These are phyloP conservation scores for Congeria kusceri DNA, from an alignment of 2,888 invertebrate genomes.

Conservation along the genomic window DNA sequence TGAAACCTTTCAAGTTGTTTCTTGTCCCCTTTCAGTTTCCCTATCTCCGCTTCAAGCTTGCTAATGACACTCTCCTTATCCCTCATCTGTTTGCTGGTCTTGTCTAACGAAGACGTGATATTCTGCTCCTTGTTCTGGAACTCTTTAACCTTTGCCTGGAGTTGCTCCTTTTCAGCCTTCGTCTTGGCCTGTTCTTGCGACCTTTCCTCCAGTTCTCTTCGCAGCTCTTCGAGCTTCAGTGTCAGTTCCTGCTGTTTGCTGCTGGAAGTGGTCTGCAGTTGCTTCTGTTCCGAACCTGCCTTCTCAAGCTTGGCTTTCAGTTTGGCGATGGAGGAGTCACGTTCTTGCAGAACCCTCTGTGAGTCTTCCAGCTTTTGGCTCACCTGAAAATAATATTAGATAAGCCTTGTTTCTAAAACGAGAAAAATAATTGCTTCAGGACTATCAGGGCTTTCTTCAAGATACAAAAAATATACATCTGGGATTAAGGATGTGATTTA, in stretches of 20 bases:
- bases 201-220: slow-evolving; percentile 41
- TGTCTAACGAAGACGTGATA: slow-evolving; percentile 49
- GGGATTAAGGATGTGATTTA: too few species aligned
- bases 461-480: too few species aligned
- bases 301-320: slow-evolving; percentile 58
- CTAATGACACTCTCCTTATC: slow-evolving; percentile 49
- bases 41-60: slow-evolving; percentile 45
- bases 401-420: too few species aligned
- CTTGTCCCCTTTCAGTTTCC: slow-evolving; percentile 40
- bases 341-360: slow-evolving; percentile 45
- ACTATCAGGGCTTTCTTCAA: too few species aligned
- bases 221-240: slow-evolving; percentile 60
- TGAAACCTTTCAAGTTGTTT: slow-evolving; percentile 49
- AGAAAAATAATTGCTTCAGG: too few species aligned
- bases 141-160: slow-evolving; percentile 45
- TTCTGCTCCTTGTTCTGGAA: slow-evolving; percentile 55
- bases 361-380: slow-evolving; percentile 61
- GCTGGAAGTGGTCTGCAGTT: slow-evolving; percentile 37
- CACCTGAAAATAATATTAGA: slow-evolving; percentile 32
- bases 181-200: slow-evolving; percentile 35
- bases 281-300: slow-evolving; percentile 54
- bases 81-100: slow-evolving; percentile 53
- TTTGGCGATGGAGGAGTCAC: slow-evolving; percentile 55
- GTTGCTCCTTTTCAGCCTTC: slow-evolving; percentile 51
- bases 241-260: slow-evolving; percentile 55